Base-by-base conservation (phyloP, 2,888 invertebrate genomes). In the Noctua fimbriata region DNA sequence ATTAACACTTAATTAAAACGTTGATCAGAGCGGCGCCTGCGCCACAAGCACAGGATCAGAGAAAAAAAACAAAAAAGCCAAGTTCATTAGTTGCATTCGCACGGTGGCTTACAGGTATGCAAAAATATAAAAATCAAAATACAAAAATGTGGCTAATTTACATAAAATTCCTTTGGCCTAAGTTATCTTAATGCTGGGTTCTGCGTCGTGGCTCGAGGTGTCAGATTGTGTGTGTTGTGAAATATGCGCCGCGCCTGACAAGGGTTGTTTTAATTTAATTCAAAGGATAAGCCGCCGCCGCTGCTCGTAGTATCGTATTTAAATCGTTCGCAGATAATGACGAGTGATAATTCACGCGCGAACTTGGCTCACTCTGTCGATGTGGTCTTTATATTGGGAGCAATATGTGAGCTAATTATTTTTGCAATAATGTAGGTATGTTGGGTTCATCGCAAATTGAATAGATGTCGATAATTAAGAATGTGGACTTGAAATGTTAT, bases 251-350 rank as follows among this genome's bases (percentile, higher is more conserved):
- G 90, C 89, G 90, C 88, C 92, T 91, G 92, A 92, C 91, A 89
- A 92, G 93, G 93, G 91, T 92, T 92, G 92, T 93, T 93, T 95
- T 93, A 95, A 95, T 95, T 94, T 94, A 94, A 95, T 93, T 94
- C 95, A 95, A 95, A 95, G 94, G 93, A 92, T 93, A 90, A 91
- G 92, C 94, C 94, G 95, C 92, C 91, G 88, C 75, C 21, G 52
- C 70, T 73, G 87, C 85, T 83, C 78, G 82, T n/a, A 92, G 91
- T 93, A 94, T 84, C 82, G 41, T 55, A 65, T 73, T 60, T 94
- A 93, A 93, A 94, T 93, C 91, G 92, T 89, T 91, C 85, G 91
- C 92, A 90, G 94, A 95, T 95, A 95, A 94, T 94, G 91, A 93
- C 90, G 91, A 91, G 93, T 92, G 94, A 94, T 95, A 95, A 94